Base-by-base conservation (phyloP, 2,888 invertebrate genomes). In the Resseliella maxima region DNA sequence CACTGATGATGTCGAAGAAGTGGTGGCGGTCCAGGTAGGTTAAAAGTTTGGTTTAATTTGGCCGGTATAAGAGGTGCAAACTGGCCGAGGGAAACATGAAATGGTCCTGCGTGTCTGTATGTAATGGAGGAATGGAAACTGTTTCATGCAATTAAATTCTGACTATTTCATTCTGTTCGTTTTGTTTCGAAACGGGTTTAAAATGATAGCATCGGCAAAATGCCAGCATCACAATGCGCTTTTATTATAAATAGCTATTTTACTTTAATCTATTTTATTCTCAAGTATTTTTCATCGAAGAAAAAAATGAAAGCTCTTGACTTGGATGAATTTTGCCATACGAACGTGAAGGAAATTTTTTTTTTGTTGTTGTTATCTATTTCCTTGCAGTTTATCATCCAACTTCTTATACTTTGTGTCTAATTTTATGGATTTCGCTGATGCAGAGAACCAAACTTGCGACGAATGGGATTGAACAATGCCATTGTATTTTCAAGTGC, bases 241-340 rank as follows among this genome's bases (percentile, higher is more conserved):
- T n/a, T 31, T 72, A 72, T 72, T 72, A 72, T 31, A 72, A 72
- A 72, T 72, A 72, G 72, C 72, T 35, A 35, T 24, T 59, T 59
- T 59, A 59, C 31, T 72, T 15, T 12, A 72, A 31, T 72, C 18
- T 35, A 31, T 50, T 18, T 5, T 41, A 12, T 50, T 50, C 15
- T 50, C 50, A 8, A 12, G 6, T 41, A 41, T 50, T 50, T 21
- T 50, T 41, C 41, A 12, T 41, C 41, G 5, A 8, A 8, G 6
- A 12, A 41, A 6, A 15, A 72, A 72, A 31, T 72, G 72, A 18
- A 35, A 31, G 72, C 15, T 31, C 31, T 72, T 35, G 72, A 27
- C 31, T 72, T 72, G 72, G 18, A 31, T 72, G 72, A 31, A 72
- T 31, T 31, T 72, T 5, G 12, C 72, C 0, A 72, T 31, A 41